Percentiles rank a stretch among this genome's conserved stretches.
phyloP scores from a whole-genome alignment of 1,140 invertebrate genomes.

The Cydia strobilella region DNA sequence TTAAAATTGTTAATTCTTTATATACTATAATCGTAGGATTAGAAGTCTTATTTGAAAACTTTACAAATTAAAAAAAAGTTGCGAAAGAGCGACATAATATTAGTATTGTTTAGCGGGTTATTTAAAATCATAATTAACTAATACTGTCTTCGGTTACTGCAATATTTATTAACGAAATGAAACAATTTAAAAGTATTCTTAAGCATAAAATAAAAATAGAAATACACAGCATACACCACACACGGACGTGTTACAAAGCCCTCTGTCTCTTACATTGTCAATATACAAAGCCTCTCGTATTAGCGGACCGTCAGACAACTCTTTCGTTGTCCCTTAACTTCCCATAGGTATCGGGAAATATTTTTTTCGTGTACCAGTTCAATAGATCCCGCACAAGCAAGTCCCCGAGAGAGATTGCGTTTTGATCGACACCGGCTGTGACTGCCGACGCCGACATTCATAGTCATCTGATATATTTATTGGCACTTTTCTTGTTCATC shows the following conservation, averaged over 20 bases:
- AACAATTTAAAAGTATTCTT: too few relatives aligned
- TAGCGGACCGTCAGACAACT: background rate
- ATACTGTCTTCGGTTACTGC: too few relatives aligned
- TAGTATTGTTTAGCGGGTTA: background rate
- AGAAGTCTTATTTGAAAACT: too few relatives aligned
- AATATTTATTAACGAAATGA: too few relatives aligned
- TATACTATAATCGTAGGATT: too few relatives aligned
- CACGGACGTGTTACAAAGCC: too few relatives aligned
- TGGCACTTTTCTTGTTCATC: constrained; percentile 6
- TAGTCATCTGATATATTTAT: constrained; percentile 22
- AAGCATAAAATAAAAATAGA: too few relatives aligned
- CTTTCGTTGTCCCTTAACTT: background rate
- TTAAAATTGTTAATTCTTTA: too few relatives aligned
- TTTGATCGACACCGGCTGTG: constrained; percentile 23
- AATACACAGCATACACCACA: too few relatives aligned
- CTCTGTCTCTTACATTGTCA: background rate
- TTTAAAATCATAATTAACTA: too few relatives aligned
- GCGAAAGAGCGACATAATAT: background rate
- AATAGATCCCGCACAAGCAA: constrained; percentile 1
- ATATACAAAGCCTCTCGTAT: background rate
- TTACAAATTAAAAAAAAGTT: too few relatives aligned
- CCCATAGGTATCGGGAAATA: background rate
- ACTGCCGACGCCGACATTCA: background rate
- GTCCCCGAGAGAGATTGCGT: constrained; percentile 13
- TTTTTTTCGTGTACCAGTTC: constrained; percentile 19